Evolutionary conservation across 2,888 invertebrate species (phyloP), one percentile per base, ranked within the genome.

Genomic region (Leptopterna dolabrata): DNA sequence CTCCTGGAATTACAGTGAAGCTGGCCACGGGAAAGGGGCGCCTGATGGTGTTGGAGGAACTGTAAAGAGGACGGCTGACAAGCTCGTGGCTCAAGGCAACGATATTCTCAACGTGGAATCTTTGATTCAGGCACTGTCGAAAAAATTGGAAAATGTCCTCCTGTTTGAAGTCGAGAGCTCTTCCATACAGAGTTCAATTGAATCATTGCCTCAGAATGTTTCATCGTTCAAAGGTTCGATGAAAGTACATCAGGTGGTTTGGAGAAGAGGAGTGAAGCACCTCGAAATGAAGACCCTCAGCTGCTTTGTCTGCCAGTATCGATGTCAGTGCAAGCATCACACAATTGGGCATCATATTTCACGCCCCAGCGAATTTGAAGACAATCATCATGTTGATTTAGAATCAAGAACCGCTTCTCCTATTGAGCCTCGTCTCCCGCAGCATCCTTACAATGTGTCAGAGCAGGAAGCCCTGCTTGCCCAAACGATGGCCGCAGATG

Each of bases 1-100:
- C n/a, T 90, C 89, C 11, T 91, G 90, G 91, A 91, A 91, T 82
- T 91, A 90, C 87, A 83, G 76, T 24, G 91, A 91, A 88, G 90
- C 90, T 11, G 91, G 91, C 3, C 91, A 91, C 89, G 91, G 91
- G 2, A 91, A 91, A 87, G 91, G 90, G 27, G 90, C 91, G 30
- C 89, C 91, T 47, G 91, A 91, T 90, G 91, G 91, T 11, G 89
- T 91, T 51, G 91, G 91, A 85, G 91, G 89, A 6, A 88, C 89
- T 30, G 78, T 90, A 16, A 91, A 91, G 87, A 88, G 91, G 90
- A 90, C 90, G 86, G 90, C 90, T 70, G 91, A 90, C 85, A 30
- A 29, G 80, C 13, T 76, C 27, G 89, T 89, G 0, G 86, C 89
- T 27, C 80, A 87, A 73, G 88, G 88, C 13, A 70, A 78, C 19